Conservation (phyloP, 2,888 invertebrate genomes). For the Nezara viridula region DNA sequence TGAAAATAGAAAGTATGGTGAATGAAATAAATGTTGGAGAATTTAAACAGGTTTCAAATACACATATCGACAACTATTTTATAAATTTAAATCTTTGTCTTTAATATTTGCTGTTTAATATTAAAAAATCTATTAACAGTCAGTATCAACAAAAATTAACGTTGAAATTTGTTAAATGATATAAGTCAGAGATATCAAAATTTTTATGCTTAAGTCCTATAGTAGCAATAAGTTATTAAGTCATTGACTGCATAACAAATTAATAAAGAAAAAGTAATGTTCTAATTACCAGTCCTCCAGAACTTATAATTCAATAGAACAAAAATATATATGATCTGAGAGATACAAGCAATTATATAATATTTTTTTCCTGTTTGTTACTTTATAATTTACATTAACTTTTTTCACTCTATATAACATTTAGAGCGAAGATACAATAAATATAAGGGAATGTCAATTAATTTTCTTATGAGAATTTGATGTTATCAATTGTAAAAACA, state of each 20-base stretch:
- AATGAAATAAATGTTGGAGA: constrained; percentile 4
- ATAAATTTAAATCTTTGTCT: not conserved
- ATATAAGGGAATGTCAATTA: too few species aligned
- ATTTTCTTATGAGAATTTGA: too few species aligned
- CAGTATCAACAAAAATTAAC: not conserved
- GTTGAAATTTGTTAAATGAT: not conserved
- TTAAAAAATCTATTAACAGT: not conserved
- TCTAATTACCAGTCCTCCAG: not conserved
- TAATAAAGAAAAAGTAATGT: not conserved
- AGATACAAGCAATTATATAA: too few species aligned
- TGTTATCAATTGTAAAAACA: too few species aligned
- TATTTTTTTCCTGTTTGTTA: too few species aligned
- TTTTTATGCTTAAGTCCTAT: not conserved
- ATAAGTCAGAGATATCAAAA: not conserved
- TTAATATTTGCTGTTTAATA: not conserved
- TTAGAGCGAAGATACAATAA: too few species aligned
- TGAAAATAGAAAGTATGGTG: constrained; percentile 67
- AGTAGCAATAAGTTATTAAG: not conserved
- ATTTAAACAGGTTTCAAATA: not conserved
- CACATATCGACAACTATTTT: not conserved
- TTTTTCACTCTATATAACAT: too few species aligned
- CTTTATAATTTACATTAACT: too few species aligned
- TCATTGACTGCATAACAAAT: not conserved
- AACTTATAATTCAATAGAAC: too few species aligned
- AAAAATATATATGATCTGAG: too few species aligned